Base-by-base conservation (phyloP, 1,140 invertebrate species). In the Drosophila teissieri region DNA sequence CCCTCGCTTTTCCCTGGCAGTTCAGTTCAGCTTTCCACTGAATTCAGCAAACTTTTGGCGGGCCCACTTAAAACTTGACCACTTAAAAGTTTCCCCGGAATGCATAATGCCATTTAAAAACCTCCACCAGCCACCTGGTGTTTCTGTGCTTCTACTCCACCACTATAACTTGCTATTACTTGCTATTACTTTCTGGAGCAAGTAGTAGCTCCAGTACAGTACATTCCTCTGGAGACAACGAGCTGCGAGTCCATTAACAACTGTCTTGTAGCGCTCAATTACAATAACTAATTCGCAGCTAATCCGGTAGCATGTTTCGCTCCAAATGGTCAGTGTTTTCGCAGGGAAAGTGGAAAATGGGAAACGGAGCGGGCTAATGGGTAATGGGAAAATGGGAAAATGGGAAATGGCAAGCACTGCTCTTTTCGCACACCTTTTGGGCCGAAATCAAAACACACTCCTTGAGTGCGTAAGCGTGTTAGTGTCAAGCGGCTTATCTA, bases 401-500 rank as follows among this genome's bases (percentile, higher is more conserved):
- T 8, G 19, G n/a, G 27, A 34, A 36, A 36, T 1, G 14, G 40
- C 0, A 10, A 10, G 31, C 31, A 31, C 31, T 70, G 67, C 64
- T 56, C 51, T 36, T 45, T 69, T 39, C 10, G 34, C 34, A 22
- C 52, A 64, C 40, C 61, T 57, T 46, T 27, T 37, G 40, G 44
- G 65, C n/a, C 15, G 24, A 70, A 57, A 56, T 53, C 68, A 70
- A 73, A 60, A 69, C 73, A 65, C 60, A 57, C 57, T 58, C 52
- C 52, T 55, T 45, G 58, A 77, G 64, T 74, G 80, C 42, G 51
- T 77, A 77, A 73, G 49, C 61, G 46, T 46, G 34, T 64, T 63
- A 60, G 42, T 57, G 44, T 45, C 52, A 56, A 62, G 73, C 64
- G 58, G 57, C 65, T 60, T 73, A 82, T 82, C 64, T 61, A 73